Evolutionary conservation across 2,113 vertebrate genomes (phyloP), one percentile per base, ranked within the genome.

Genomic region (Diphyllodes magnificus): DNA sequence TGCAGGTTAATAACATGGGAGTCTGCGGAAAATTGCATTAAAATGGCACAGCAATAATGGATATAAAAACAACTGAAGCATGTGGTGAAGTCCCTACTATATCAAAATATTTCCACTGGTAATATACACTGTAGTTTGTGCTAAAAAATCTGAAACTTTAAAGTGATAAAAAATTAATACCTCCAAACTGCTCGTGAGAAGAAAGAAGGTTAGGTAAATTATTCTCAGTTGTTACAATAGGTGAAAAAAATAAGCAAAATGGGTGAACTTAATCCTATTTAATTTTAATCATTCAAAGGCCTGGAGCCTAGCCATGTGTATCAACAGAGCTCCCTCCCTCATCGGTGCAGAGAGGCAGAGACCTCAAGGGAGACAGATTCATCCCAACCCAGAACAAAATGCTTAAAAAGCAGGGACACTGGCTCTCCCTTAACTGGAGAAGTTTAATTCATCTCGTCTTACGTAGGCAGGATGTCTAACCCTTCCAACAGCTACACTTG

Each of bases 71-170:
- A 94, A 59, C 68, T 49, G 76, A 83, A 83, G 85, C 90, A 73
- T 96, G 60, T 81, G 88, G 59, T 60, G 16, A 88, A 96, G 49
- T 23, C 64, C 44, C 47, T 83, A 47, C 60, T 83, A 93, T 73
- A 77, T 90, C 49, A 86, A 71, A 95, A 92, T 86, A 88, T 93
- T 96, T 97, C 88, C 76, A 90, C 68, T 86, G 56, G 35, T 92
- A 88, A 75, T 83, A 86, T 64, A 64, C 53, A 70, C 73, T 0
- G 10, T 56, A 83, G 71, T 59, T 80, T 56, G 37, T 70, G n/a
- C 49, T 92, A 92, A 94, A 96, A 88, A 31, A 30, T 20, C 57
- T 73, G 87, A 81, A 86, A 88, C 35, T 73, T 92, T 30, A 59
- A 83, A 88, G 19, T 39, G 18, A 69, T 90, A 88, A 93, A 88